Conservation (phyloP, 1,140 invertebrate species). For the Drosophila bifasciata region DNA sequence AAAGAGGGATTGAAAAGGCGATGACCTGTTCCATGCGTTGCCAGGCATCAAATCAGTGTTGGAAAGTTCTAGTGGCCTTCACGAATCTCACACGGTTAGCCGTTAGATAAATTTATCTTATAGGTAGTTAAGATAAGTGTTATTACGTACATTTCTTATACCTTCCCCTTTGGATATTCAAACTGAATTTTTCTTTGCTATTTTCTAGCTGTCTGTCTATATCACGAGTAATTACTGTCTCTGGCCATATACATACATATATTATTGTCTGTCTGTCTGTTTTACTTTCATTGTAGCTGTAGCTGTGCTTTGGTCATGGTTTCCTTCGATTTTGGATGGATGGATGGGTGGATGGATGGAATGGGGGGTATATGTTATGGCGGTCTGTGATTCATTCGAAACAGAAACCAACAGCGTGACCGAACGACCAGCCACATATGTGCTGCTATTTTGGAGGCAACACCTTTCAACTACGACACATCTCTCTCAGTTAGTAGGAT, state of each 20-base stretch:
- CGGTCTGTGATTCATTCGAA: slow-evolving; percentile 27
- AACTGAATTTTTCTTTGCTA: neutral
- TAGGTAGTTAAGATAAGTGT: neutral
- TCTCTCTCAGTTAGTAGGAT: no score
- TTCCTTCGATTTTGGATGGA: slow-evolving; percentile 19
- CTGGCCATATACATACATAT: slow-evolving; percentile 11
- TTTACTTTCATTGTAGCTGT: neutral
- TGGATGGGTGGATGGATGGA: no score
- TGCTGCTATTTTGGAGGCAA: slow-evolving; percentile 8
- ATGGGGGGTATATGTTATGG: slow-evolving; percentile 9
- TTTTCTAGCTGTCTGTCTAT: neutral
- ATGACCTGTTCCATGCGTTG: neutral
- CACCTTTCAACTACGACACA: no score
- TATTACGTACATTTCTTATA: neutral
- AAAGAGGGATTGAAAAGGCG: neutral
- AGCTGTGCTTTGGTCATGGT: neutral
- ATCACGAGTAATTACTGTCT: slow-evolving; percentile 11
- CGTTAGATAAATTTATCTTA: no score
- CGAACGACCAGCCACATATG: slow-evolving; percentile 28
- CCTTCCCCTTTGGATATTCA: neutral
- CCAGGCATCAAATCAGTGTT: no score
- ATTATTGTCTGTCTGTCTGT: slow-evolving; percentile 3
- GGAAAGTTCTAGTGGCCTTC: neutral
- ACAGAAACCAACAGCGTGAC: slow-evolving; percentile 13
- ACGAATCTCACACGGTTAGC: no score